Conservation (phyloP, 2,888 invertebrate species). For the Polymixis lichenea region DNA sequence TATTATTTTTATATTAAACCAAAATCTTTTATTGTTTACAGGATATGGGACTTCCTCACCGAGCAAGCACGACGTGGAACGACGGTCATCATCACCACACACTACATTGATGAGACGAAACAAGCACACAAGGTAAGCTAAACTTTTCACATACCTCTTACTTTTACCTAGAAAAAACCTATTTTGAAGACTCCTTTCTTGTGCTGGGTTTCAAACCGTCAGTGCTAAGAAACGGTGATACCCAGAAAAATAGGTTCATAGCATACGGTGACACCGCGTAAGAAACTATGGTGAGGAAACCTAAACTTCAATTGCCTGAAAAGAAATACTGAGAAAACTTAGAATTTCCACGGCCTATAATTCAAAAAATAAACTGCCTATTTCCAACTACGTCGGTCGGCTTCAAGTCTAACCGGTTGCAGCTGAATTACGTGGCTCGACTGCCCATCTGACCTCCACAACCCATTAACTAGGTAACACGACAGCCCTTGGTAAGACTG, state of each 20-base stretch:
- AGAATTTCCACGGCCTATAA: too few species aligned
- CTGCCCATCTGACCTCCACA: too few species aligned
- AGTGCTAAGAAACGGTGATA: neutral
- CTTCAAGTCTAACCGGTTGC: too few species aligned
- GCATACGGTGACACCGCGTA: neutral
- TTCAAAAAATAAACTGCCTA: too few species aligned
- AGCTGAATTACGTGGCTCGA: too few species aligned
- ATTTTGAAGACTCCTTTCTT: neutral
- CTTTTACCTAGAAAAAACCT: too few species aligned
- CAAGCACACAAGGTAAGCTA: slow-evolving; percentile 93
- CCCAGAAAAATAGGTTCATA: neutral
- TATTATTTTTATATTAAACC: too few species aligned
- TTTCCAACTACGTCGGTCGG: too few species aligned
- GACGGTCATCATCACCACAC: slow-evolving; percentile 97
- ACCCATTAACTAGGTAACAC: too few species aligned
- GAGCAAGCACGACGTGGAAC: slow-evolving; percentile 93
- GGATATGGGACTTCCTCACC: slow-evolving; percentile 97
- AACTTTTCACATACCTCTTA: neutral
- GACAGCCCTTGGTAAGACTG: too few species aligned
- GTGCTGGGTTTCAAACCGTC: neutral
- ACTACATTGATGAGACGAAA: slow-evolving; percentile 98
- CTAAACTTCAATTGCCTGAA: too few species aligned
- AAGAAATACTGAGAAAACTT: too few species aligned
- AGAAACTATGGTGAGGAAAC: neutral
- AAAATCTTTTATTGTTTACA: slow-evolving; percentile 75